Evolutionary conservation across 2,797 vertebrate species (phyloP).

Genomic region (Lagorchestes hirsutus): DNA sequence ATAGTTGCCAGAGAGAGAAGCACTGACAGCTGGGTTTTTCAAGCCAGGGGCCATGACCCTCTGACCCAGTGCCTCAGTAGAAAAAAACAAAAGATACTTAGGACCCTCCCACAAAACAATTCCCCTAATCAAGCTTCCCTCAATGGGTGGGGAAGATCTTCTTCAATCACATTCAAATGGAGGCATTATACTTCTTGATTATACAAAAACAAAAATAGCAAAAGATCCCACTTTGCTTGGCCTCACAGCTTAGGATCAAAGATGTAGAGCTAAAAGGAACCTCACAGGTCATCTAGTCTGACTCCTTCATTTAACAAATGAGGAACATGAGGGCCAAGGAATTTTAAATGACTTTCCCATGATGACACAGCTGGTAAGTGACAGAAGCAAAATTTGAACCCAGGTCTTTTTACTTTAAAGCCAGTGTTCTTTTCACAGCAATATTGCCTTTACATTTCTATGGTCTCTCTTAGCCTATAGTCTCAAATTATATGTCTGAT

Average conservation of each 20-base stretch:
- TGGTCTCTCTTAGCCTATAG: not conserved
- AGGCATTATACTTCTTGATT: too few relatives aligned
- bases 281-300: not conserved
- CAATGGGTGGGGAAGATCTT: too few relatives aligned
- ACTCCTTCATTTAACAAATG: not conserved
- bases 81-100: too few relatives aligned
- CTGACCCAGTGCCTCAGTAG: too few relatives aligned
- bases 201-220: too few relatives aligned
- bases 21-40: too few relatives aligned
- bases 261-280: not conserved
- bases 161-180: too few relatives aligned
- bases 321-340: not conserved
- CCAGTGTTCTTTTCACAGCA: not conserved
- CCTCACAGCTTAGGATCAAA: not conserved
- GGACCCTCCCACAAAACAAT: too few relatives aligned
- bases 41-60: too few relatives aligned
- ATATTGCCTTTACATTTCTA: not conserved
- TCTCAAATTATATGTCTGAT: not conserved
- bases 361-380: not conserved
- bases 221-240: too few relatives aligned
- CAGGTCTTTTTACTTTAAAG: not conserved
- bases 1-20: too few relatives aligned
- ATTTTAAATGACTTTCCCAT: not conserved
- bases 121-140: too few relatives aligned
- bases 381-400: not conserved